Base-by-base conservation (phyloP, 2,797 vertebrate species). In the Pteropus rufus region DNA sequence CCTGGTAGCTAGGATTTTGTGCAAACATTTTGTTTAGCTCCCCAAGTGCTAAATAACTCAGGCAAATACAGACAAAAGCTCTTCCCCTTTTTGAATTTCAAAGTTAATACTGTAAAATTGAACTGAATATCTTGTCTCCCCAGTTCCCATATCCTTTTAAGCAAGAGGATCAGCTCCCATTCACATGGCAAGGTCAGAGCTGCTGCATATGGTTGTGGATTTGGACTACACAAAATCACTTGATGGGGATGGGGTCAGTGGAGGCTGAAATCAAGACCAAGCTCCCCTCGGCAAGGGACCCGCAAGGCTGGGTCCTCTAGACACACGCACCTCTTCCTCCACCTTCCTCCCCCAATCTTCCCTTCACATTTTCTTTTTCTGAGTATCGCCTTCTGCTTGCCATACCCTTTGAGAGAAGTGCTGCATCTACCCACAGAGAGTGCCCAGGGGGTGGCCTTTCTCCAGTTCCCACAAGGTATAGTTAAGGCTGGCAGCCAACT, bases 1-100 rank as follows among this genome's bases (percentile, higher is more conserved):
- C 65, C 18, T 12, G 9, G 18, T 70, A 60, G 18, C n/a, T 69
- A 26, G 31, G 67, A 36, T 75, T 75, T 86, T 60, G 62, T 76
- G 23, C 44, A 62, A 91, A 95, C 52, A 39, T 69, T 93, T 89
- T 49, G 5, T 90, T 95, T 73, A 86, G 58, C 54, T 84, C 19
- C 19, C 44, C 12, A 21, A 80, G 29, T 58, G 36, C 29, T 83
- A 86, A 93, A 81, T 77, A 69, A 82, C n/a, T 83, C 77, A 24
- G 76, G 58, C 7, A 92, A 94, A 96, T 39, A 93, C 12, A 89
- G 52, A 94, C 15, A 76, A 14, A 70, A 81, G 64, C 36, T 85
- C 76, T 65, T 76, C 5, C 64, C 46, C 54, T 86, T 49, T 90
- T 39, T 83, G 89, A 96, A 83, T 86, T 95, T 89, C 72, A 82